phyloP scores from a whole-genome alignment of 2,888 invertebrate genomes.

The Psococerastis gibbosa region DNA sequence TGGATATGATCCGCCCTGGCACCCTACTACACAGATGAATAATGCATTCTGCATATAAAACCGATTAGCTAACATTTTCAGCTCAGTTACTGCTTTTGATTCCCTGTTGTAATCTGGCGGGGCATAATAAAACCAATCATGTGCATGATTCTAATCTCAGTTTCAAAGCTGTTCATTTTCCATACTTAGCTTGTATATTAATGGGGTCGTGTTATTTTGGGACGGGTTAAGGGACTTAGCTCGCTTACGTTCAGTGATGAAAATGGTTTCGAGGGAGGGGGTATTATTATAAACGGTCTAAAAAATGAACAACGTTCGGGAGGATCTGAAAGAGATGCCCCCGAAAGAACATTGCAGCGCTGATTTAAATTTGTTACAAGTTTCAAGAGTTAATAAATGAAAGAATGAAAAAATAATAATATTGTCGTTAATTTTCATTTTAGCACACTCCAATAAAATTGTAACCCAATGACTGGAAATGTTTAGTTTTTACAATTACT shows the following conservation, averaged over 20 bases:
- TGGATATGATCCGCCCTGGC: background rate
- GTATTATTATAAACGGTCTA: background rate
- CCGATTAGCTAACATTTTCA: constrained; percentile 10
- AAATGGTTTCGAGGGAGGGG: too few species aligned
- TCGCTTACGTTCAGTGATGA: background rate
- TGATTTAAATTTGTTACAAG: too few species aligned
- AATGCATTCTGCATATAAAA: constrained; percentile 10
- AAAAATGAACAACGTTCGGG: background rate
- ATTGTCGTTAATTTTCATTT: too few species aligned
- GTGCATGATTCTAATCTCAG: constrained; percentile 4
- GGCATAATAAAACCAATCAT: constrained; percentile 8
- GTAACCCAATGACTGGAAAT: too few species aligned
- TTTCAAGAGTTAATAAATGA: too few species aligned
- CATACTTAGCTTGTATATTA: background rate
- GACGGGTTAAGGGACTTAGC: background rate
- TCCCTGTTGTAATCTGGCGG: constrained; percentile 10
- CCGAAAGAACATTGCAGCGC: too few species aligned
- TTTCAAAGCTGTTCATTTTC: background rate
- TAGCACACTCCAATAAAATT: too few species aligned
- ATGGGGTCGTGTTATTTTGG: background rate
- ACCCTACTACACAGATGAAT: constrained; percentile 1
- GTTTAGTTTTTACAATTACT: too few species aligned
- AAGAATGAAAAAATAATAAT: too few species aligned
- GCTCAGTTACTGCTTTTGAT: constrained; percentile 10
- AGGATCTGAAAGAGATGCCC: too few species aligned